phyloP scores from a whole-genome alignment of 2,113 vertebrate species.

The Saccopteryx leptura region DNA sequence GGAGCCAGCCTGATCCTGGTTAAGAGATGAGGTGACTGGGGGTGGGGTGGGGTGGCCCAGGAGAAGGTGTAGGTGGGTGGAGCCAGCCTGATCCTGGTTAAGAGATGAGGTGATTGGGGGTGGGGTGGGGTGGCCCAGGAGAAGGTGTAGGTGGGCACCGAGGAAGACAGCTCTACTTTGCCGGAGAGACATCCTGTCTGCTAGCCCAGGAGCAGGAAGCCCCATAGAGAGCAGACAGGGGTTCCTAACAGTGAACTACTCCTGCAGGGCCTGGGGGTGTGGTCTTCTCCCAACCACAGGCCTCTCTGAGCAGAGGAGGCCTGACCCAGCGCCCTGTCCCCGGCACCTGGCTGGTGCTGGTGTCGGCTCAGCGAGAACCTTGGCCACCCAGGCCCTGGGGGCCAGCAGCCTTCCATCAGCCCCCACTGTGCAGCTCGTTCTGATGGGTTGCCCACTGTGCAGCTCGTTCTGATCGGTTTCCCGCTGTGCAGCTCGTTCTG shows the following conservation, averaged over 20 bases:
- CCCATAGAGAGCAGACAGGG: background rate
- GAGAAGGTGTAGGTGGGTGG: too few relatives aligned
- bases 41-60: background rate
- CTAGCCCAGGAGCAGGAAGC: background rate
- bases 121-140: background rate
- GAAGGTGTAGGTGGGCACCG: rapidly evolving
- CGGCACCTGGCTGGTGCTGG: rapidly evolving
- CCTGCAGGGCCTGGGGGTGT: background rate
- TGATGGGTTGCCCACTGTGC: too few relatives aligned
- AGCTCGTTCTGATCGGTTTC: rapidly evolving
- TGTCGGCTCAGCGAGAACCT: rapidly evolving
- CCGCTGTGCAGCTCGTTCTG: rapidly evolving
- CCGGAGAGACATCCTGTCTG: background rate
- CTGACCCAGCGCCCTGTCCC: background rate
- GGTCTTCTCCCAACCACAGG: background rate
- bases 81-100: background rate
- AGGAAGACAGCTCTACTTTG: background rate
- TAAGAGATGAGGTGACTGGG: rapidly evolving
- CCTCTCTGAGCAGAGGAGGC: background rate
- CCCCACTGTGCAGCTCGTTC: rapidly evolving
- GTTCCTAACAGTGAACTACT: rapidly evolving
- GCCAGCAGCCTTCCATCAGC: background rate
- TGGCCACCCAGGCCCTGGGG: rapidly evolving
- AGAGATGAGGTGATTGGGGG: background rate
- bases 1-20: background rate